These are phyloP conservation scores for Uloborus diversus DNA, from an alignment of 1,140 invertebrate species.

Conservation along the genomic window DNA sequence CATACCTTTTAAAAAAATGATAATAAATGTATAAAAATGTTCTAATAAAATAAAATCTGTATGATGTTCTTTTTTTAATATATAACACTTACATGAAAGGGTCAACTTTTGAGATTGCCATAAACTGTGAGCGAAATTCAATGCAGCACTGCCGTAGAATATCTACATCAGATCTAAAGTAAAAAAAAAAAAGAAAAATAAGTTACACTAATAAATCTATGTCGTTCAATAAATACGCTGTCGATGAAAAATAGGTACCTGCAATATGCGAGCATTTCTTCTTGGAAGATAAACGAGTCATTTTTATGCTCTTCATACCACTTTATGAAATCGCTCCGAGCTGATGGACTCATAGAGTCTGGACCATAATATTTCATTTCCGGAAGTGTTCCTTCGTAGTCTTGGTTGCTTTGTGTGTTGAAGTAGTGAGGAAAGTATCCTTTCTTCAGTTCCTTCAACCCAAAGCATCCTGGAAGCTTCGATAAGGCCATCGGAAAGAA, in stretches of 20 bases:
- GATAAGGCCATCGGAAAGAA: background rate
- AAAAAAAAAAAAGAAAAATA: background rate
- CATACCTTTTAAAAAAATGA: background rate
- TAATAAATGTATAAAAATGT: background rate
- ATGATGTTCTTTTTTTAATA: background rate
- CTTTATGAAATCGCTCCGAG: background rate
- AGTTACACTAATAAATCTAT: background rate
- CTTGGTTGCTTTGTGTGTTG: background rate
- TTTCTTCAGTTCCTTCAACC: background rate
- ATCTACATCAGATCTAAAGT: background rate
- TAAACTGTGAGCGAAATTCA: background rate
- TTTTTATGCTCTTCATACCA: background rate
- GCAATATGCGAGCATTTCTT: background rate
- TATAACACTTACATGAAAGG: background rate
- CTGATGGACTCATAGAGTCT: background rate
- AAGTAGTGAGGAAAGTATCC: background rate
- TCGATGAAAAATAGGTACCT: background rate
- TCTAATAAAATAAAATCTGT: background rate
- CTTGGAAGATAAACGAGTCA: background rate
- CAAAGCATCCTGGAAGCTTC: background rate
- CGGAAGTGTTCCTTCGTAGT: background rate
- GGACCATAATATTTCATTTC: background rate
- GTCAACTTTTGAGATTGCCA: background rate
- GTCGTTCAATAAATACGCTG: background rate
- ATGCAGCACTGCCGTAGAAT: background rate